These are phyloP conservation scores for Otus sunia DNA, from an alignment of 2,113 vertebrate species.

Conservation along the genomic window DNA sequence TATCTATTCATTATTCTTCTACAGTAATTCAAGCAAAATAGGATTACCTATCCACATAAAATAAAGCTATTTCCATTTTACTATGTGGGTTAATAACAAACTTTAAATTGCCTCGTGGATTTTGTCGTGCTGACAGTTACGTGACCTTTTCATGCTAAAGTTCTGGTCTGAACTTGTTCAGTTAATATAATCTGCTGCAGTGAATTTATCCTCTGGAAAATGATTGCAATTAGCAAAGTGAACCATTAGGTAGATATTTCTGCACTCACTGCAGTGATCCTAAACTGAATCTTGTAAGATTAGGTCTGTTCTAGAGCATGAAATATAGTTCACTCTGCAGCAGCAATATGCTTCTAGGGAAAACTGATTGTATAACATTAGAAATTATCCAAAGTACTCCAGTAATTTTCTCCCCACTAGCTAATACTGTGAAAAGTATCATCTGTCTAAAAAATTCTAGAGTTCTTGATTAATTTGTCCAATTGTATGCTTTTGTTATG, in stretches of 20 bases:
- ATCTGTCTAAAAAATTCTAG: background rate
- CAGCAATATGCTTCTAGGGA: background rate
- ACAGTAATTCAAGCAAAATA: background rate
- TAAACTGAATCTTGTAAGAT: background rate
- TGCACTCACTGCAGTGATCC: background rate
- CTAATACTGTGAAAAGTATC: background rate
- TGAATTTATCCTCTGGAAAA: background rate
- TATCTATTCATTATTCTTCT: background rate
- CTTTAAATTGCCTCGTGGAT: background rate
- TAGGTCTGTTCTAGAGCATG: background rate
- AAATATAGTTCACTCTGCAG: background rate
- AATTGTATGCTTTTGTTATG: background rate
- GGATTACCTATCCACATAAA: background rate
- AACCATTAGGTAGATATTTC: background rate
- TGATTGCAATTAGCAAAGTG: background rate
- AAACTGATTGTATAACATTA: background rate
- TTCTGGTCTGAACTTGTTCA: background rate
- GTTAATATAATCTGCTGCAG: background rate
- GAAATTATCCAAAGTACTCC: background rate
- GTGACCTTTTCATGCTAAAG: background rate
- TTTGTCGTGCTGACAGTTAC: background rate
- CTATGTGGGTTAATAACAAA: background rate
- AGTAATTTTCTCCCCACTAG: background rate
- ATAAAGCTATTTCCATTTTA: background rate
- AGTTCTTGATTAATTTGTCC: background rate